A percentile compares a stretch with the other conserved stretches of the same genome.
Conservation (phyloP, 2,113 vertebrate species). For the Serilophus lunatus region DNA sequence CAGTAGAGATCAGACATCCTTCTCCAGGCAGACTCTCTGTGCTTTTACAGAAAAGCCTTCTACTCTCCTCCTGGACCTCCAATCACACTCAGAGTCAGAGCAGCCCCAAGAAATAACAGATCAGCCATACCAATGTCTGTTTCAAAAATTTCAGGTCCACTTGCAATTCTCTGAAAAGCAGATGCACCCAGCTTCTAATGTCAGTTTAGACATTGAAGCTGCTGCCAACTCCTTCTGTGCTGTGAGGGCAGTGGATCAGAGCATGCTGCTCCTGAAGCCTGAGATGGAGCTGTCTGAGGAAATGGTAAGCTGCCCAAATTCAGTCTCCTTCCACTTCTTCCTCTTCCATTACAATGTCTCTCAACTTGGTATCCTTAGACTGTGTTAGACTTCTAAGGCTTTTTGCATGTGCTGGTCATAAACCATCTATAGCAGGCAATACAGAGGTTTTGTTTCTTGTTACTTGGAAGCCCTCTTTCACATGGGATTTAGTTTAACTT, state of each 20-base stretch:
- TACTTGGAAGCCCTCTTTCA: background rate
- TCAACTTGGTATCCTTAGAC: background rate
- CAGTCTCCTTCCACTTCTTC: background rate
- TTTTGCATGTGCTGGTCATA: background rate
- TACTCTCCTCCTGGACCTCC: background rate
- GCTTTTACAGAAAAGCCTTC: background rate
- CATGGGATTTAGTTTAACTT: background rate
- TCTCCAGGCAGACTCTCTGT: background rate
- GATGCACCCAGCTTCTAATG: constrained; percentile 65
- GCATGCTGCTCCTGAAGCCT: constrained; percentile 71
- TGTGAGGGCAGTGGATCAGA: constrained; percentile 82
- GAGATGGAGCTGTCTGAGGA: constrained; percentile 61
- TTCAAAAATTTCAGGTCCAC: constrained; percentile 73
- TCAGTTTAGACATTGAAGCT: constrained; percentile 72
- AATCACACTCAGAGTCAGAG: background rate
- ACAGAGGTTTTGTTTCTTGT: background rate
- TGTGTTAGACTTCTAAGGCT: background rate
- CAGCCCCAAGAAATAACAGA: background rate
- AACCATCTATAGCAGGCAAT: background rate
- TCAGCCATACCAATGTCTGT: background rate
- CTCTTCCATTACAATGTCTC: background rate
- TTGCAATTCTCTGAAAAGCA: constrained; percentile 74
- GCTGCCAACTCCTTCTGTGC: constrained; percentile 81
- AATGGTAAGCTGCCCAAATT: background rate
- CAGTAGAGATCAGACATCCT: background rate